Evolutionary conservation across 2,113 vertebrate genomes (phyloP).

Genomic region (Chlorodrepanis virens): DNA sequence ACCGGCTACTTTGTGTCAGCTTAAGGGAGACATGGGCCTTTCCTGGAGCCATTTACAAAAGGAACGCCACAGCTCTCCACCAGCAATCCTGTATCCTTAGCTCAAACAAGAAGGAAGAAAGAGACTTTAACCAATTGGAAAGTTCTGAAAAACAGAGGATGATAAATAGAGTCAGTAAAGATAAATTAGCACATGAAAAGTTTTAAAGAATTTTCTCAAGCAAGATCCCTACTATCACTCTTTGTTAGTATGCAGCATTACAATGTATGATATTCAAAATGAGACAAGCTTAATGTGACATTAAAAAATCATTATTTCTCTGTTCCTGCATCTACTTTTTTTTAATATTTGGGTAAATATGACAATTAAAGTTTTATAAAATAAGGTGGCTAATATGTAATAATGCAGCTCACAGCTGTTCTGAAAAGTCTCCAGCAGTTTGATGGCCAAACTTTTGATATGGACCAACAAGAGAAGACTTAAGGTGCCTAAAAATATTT

Average conservation of each 20-base stretch:
- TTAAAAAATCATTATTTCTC: rapidly evolving
- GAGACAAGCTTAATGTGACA: background rate
- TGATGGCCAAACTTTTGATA: background rate
- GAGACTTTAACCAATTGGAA: background rate
- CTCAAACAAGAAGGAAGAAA: background rate
- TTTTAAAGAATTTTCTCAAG: background rate
- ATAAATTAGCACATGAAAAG: background rate
- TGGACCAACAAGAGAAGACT: background rate
- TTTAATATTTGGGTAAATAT: background rate
- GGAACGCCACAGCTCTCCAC: background rate
- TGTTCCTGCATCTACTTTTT: background rate
- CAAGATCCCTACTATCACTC: background rate
- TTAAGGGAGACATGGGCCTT: rapidly evolving
- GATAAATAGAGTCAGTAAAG: background rate
- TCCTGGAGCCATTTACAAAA: background rate
- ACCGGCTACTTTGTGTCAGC: background rate
- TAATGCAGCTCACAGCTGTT: background rate
- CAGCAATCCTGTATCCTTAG: background rate
- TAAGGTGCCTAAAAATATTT: background rate
- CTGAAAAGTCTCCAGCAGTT: background rate
- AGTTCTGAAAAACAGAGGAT: background rate
- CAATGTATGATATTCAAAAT: background rate
- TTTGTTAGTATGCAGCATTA: background rate
- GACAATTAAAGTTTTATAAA: background rate
- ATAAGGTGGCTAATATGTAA: background rate